Evolutionary conservation across 2,888 invertebrate species (phyloP).

Genomic region (Geotrupes spiniger): DNA sequence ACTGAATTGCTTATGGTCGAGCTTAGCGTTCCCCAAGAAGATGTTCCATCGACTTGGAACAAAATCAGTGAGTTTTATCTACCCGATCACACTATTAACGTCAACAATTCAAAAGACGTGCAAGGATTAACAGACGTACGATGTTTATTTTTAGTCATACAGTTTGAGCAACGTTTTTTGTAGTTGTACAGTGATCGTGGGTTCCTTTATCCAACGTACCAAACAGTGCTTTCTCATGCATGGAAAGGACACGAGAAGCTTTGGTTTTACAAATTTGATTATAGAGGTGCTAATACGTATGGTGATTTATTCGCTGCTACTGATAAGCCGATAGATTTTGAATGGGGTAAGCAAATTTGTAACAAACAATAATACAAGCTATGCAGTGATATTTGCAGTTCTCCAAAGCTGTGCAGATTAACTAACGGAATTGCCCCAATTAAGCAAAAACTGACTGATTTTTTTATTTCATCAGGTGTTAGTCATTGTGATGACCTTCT

Average conservation of each 20-base stretch:
- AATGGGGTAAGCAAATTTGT: conserved; percentile 44
- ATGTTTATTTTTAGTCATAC: background rate
- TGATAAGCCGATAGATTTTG: conserved; percentile 33
- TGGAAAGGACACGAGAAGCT: conserved; percentile 43
- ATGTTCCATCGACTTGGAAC: conserved; percentile 26
- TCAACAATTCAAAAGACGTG: no score
- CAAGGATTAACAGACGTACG: no score
- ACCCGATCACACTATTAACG: no score
- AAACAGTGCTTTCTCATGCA: conserved; percentile 41
- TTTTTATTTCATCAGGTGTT: no score
- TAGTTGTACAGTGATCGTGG: conserved; percentile 54
- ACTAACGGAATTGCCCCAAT: no score
- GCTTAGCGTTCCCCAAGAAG: conserved; percentile 30
- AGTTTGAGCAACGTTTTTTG: conserved; percentile 18
- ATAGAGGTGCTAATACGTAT: conserved; percentile 49
- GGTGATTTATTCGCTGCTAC: conserved; percentile 48
- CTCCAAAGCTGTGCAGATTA: no score
- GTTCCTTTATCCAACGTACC: conserved; percentile 51
- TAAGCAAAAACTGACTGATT: no score
- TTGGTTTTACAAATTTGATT: conserved; percentile 53
- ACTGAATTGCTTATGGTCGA: conserved; percentile 33
- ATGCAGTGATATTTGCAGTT: no score
- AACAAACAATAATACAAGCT: no score
- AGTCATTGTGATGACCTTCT: conserved; percentile 57
- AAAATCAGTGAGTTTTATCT: conserved; percentile 35